Evolutionary conservation across 2,113 vertebrate species (phyloP).

Genomic region (Myotis yumanensis): DNA sequence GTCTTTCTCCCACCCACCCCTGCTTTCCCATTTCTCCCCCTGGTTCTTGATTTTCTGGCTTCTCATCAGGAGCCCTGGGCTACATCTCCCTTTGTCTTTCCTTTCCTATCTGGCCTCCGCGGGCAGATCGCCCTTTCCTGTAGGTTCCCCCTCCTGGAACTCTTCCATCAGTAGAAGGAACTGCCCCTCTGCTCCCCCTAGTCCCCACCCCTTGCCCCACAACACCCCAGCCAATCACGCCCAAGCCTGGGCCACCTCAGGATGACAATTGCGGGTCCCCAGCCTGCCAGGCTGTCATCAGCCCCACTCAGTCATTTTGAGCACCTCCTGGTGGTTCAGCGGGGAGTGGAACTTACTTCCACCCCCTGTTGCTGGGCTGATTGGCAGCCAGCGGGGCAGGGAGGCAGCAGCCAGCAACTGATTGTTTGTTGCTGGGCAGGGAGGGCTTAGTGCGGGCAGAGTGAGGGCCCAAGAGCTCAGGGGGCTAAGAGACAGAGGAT

Average conservation of each 20-base stretch:
- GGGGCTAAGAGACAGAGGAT: background rate
- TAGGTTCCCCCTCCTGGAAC: background rate
- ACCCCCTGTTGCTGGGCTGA: slow-evolving; percentile 51
- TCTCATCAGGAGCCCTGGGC: background rate
- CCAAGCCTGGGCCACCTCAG: background rate
- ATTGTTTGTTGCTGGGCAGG: slow-evolving; percentile 55
- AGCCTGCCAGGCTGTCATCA: slow-evolving; percentile 48
- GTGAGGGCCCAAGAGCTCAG: background rate
- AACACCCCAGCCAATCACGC: background rate
- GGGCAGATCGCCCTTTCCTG: background rate
- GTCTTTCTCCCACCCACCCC: background rate
- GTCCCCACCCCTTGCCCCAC: background rate
- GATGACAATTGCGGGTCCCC: background rate
- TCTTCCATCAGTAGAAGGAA: background rate
- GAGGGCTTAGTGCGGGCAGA: background rate
- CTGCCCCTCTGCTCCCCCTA: accelerated
- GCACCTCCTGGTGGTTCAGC: slow-evolving; percentile 37
- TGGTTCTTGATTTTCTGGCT: background rate
- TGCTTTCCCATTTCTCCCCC: background rate
- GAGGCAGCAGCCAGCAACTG: background rate
- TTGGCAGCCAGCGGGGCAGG: slow-evolving; percentile 62
- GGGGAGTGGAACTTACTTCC: slow-evolving; percentile 55
- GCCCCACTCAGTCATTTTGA: slow-evolving; percentile 24
- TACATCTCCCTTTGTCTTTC: too few species aligned
- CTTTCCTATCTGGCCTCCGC: background rate